These are phyloP conservation scores for Elephas maximus DNA, from an alignment of 2,113 vertebrate species.

Conservation along the genomic window DNA sequence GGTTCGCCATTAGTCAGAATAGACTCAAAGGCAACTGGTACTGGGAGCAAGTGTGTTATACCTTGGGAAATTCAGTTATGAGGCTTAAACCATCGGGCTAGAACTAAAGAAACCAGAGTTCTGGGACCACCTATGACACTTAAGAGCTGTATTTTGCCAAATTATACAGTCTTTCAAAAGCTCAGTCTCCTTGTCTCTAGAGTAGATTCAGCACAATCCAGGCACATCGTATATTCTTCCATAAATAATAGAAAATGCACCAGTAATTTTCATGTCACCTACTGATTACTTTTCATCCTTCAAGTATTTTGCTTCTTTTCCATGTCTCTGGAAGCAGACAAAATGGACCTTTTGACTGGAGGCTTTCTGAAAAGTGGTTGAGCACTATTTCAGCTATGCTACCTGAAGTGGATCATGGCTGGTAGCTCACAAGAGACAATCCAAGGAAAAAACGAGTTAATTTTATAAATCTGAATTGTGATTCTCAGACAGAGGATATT, in stretches of 20 bases:
- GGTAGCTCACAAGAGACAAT: conserved; percentile 52
- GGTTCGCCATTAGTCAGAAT: too few species aligned
- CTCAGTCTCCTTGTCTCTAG: not conserved
- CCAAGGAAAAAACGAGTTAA: conserved; percentile 68
- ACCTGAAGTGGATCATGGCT: conserved; percentile 19
- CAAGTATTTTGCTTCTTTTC: not conserved
- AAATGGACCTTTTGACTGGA: conserved; percentile 23
- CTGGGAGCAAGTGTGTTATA: not conserved
- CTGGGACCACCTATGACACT: not conserved
- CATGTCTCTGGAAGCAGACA: not conserved
- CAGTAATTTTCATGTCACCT: not conserved
- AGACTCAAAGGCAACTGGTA: too few species aligned
- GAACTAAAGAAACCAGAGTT: not conserved
- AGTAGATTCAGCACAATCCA: not conserved
- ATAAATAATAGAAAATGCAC: not conserved
- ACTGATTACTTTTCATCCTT: not conserved
- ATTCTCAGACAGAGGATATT: conserved; percentile 64
- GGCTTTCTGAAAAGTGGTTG: not conserved
- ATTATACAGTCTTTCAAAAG: not conserved
- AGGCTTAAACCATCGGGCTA: not conserved
- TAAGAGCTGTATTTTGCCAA: not conserved
- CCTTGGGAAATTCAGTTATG: not conserved
- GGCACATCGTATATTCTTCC: not conserved
- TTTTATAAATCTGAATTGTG: conserved; percentile 69
- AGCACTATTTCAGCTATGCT: conserved; percentile 24